Percentiles rank a stretch among this genome's conserved stretches.
Conservation (phyloP, 2,113 vertebrate species). For the Leuciscus idus region DNA sequence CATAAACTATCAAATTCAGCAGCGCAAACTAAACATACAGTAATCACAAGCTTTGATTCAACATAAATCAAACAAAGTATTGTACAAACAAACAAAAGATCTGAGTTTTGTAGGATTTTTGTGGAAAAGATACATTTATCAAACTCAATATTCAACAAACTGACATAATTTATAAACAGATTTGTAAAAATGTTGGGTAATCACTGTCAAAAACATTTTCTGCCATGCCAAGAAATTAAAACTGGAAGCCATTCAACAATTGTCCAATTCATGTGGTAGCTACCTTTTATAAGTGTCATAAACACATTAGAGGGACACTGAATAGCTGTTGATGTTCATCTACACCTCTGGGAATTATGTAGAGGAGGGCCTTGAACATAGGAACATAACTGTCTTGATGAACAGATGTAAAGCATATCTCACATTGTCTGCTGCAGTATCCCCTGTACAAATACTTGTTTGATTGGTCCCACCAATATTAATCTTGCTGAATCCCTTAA, state of each 20-base stretch:
- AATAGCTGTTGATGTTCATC: not conserved
- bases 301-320: not conserved
- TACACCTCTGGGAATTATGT: not conserved
- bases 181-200: slow-evolving; percentile 16
- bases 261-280: not conserved
- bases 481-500: slow-evolving; percentile 48
- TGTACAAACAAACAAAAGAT: slow-evolving; percentile 1
- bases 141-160: not conserved
- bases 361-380: not conserved
- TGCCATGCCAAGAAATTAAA: not conserved
- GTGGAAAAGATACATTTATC: not conserved
- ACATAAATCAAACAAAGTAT: slow-evolving; percentile 17
- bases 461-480: slow-evolving; percentile 46
- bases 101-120: not conserved
- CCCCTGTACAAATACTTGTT: slow-evolving; percentile 23
- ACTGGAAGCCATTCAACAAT: not conserved
- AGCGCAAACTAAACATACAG: not conserved
- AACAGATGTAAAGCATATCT: slow-evolving; percentile 33
- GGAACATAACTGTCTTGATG: not conserved
- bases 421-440: slow-evolving; percentile 22
- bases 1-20: slow-evolving; percentile 8
- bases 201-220: not conserved
- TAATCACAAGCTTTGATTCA: slow-evolving; percentile 8
- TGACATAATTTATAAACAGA: not conserved
- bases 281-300: not conserved